phyloP scores from a whole-genome alignment of 1,140 invertebrate genomes.

The Apolygus lucorum region DNA sequence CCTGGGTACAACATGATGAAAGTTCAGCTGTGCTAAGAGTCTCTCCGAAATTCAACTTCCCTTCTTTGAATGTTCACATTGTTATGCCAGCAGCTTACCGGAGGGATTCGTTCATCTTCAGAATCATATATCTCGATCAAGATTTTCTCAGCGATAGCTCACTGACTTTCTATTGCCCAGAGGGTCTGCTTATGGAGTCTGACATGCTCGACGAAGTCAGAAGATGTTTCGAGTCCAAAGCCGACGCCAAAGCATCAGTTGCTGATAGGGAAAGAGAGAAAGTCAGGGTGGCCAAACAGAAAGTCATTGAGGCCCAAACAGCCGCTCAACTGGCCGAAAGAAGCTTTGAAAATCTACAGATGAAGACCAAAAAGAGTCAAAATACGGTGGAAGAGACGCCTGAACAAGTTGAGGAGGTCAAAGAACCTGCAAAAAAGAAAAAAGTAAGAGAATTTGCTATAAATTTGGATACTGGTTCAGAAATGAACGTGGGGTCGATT shows the following conservation, averaged over 20 bases:
- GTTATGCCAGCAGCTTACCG: neutral
- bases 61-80: neutral
- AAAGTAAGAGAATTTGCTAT: too few relatives aligned
- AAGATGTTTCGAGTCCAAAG: neutral
- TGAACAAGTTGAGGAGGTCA: too few relatives aligned
- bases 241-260: neutral
- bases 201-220: neutral
- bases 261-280: constrained; percentile 1
- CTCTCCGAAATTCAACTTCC: neutral
- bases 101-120: neutral
- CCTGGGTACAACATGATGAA: neutral
- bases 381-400: too few relatives aligned
- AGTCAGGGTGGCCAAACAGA: neutral
- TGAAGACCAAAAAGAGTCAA: too few relatives aligned
- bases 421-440: too few relatives aligned
- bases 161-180: neutral
- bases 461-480: too few relatives aligned
- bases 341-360: too few relatives aligned
- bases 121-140: neutral
- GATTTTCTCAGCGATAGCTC: neutral
- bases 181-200: neutral
- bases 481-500: neutral
- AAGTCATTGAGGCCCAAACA: neutral
- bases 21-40: neutral
- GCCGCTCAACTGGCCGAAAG: neutral